These are phyloP conservation scores for Drosophila bifasciata DNA, from an alignment of 1,140 invertebrate species.

Conservation along the genomic window DNA sequence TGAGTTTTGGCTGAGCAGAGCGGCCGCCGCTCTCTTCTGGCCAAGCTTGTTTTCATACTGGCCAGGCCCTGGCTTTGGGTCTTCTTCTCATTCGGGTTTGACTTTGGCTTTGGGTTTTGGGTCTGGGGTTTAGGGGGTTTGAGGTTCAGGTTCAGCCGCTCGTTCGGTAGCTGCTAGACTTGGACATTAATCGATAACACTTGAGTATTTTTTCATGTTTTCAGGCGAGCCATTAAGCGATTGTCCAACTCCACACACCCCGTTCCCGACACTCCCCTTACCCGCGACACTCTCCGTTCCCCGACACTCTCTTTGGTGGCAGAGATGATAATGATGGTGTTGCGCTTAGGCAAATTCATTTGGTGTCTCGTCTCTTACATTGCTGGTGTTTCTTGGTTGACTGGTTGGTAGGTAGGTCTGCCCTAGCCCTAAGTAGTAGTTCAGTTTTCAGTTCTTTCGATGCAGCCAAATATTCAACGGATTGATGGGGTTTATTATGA, in stretches of 20 bases:
- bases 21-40: conserved; percentile 55
- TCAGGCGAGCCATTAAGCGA: conserved; percentile 84
- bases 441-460: too few relatives aligned
- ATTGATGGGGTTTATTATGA: too few relatives aligned
- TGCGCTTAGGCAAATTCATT: conserved; percentile 1
- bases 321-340: conserved; percentile 24
- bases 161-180: conserved; percentile 83
- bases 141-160: conserved; percentile 57
- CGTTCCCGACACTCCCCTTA: too few relatives aligned
- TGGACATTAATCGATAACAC: conserved; percentile 84
- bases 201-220: conserved; percentile 84
- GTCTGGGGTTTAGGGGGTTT: conserved; percentile 2
- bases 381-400: too few relatives aligned
- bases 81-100: conserved; percentile 2
- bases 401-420: too few relatives aligned
- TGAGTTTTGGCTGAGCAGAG: conserved; percentile 79
- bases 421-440: too few relatives aligned
- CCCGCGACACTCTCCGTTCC: too few relatives aligned
- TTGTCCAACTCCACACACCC: conserved; percentile 70
- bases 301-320: too few relatives aligned
- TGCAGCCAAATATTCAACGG: too few relatives aligned
- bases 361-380: too few relatives aligned
- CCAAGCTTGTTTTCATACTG: conserved; percentile 29
- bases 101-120: not conserved
- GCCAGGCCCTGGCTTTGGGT: conserved; percentile 18